phyloP scores from a whole-genome alignment of 23 tunicate species.

The Trididemnum miniatum region DNA sequence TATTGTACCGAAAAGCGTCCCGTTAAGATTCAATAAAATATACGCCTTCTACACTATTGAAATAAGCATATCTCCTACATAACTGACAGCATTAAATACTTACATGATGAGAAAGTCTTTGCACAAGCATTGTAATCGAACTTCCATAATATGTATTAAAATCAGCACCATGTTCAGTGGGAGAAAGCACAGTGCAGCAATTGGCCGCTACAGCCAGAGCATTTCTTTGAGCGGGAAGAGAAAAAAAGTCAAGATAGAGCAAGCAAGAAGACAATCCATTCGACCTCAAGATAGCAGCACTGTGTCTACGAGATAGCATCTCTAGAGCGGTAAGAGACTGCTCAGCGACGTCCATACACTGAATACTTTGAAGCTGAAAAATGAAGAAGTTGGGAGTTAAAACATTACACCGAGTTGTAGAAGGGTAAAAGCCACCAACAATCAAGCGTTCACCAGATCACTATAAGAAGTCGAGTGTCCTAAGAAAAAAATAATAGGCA shows the following conservation, averaged over 20 bases:
- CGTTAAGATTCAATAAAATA: too few relatives aligned
- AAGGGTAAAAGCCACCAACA: too few relatives aligned
- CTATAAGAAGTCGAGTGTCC: too few relatives aligned
- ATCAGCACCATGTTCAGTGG: constrained; percentile 47
- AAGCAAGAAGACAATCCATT: constrained; percentile 81
- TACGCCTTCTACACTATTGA: too few relatives aligned
- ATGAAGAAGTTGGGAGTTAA: too few relatives aligned
- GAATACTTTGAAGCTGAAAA: constrained; percentile 78
- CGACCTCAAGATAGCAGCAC: constrained; percentile 71
- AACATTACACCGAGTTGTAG: too few relatives aligned
- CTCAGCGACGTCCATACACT: constrained; percentile 98
- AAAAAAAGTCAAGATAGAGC: constrained; percentile 88
- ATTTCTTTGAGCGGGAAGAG: constrained; percentile 83
- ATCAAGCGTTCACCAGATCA: too few relatives aligned
- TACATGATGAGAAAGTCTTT: constrained; percentile 72
- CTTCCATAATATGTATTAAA: constrained; percentile 59
- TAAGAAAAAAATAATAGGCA: too few relatives aligned
- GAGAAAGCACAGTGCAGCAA: constrained; percentile 64
- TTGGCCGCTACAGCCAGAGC: constrained; percentile 88
- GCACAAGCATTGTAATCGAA: constrained; percentile 59
- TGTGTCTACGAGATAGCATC: constrained; percentile 83
- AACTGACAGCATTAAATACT: constrained; percentile 18
- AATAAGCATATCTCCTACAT: too few relatives aligned
- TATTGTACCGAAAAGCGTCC: too few relatives aligned
- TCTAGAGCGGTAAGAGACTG: constrained; percentile 93